Base-by-base conservation (phyloP, 2,888 invertebrate species). In the Epinotia bilunana region DNA sequence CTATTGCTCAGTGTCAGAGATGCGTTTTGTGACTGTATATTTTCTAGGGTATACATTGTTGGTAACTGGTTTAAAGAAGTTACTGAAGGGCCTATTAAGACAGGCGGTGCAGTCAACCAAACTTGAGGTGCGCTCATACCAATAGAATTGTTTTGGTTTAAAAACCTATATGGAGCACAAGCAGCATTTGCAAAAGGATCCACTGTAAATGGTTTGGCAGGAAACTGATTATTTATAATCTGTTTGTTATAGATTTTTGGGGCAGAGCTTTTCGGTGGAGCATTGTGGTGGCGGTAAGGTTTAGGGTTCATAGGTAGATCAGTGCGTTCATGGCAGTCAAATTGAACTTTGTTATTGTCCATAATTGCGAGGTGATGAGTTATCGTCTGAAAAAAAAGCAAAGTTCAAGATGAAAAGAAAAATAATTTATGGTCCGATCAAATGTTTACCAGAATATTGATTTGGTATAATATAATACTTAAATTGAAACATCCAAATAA, bases 271-370 rank as follows among this genome's bases (percentile, higher is more conserved):
- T 28, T 28, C 12, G 16, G 43, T 46, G 9, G 11, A 18, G 71
- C 39, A 18, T 49, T 39, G 33, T 77, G 57, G 3, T 49, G 23
- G 16, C 16, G 39, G 20, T 28, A 13, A n/a, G 6, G 64, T 6
- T 46, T 57, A 60, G 63, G 58, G 64, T 83, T 79, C 69, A 78
- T 78, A 60, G 84, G 87, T 72, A 90, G 89, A 12, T 86, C 86
- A 13, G 79, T 80, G 61, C 91, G 91, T 80, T 92, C 91, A 71
- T 88, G 86, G 76, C 83, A 88, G 63, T 77, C 77, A 63, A 69
- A 46, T 81, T 79, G 57, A 81, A 78, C 62, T 73, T 74, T 68
- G 74, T 77, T 58, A 43, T 80, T 79, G 46, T 57, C 75, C 74
- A 79, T 77, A 43, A 83, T 77, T 9, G 75, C 72, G 0, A 23